phyloP scores from a whole-genome alignment of 2,113 vertebrate genomes.

The Ornithorhynchus anatinus region DNA sequence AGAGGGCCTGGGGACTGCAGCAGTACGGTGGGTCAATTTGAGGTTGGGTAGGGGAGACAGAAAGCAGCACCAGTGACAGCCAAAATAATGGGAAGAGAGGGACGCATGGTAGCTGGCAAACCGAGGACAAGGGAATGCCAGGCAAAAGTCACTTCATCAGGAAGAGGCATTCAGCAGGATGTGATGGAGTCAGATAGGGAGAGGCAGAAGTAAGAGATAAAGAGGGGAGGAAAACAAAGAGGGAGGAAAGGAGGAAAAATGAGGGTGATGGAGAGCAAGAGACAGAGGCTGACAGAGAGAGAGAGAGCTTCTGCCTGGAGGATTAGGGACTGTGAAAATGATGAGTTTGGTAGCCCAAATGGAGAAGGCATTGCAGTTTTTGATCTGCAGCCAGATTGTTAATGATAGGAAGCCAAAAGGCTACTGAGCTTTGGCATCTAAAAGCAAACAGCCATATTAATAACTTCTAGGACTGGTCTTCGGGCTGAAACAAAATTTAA shows the following conservation, averaged over 20 bases:
- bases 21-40: too few relatives aligned
- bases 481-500: slow-evolving; percentile 61
- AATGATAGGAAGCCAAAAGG: slow-evolving; percentile 71
- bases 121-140: too few relatives aligned
- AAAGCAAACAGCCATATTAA: slow-evolving; percentile 70
- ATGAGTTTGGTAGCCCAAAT: slow-evolving; percentile 57
- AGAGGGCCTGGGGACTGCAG: too few relatives aligned
- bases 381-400: slow-evolving; percentile 73
- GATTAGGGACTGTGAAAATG: slow-evolving; percentile 58
- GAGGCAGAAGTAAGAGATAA: too few relatives aligned
- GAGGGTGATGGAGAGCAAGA: background rate
- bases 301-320: slow-evolving; percentile 31
- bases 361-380: slow-evolving; percentile 66
- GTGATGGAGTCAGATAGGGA: too few relatives aligned
- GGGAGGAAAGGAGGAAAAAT: background rate
- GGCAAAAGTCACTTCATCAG: too few relatives aligned
- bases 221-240: background rate
- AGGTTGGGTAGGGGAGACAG: too few relatives aligned
- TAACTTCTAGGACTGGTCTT: slow-evolving; percentile 68
- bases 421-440: slow-evolving; percentile 70
- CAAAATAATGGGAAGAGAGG: too few relatives aligned
- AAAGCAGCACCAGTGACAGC: too few relatives aligned
- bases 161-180: too few relatives aligned
- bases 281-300: background rate
- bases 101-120: too few relatives aligned